A percentile compares a stretch with the other conserved stretches of the same genome.
These are phyloP conservation scores for Clanis bilineata DNA, from an alignment of 2,888 invertebrate genomes.

Conservation along the genomic window DNA sequence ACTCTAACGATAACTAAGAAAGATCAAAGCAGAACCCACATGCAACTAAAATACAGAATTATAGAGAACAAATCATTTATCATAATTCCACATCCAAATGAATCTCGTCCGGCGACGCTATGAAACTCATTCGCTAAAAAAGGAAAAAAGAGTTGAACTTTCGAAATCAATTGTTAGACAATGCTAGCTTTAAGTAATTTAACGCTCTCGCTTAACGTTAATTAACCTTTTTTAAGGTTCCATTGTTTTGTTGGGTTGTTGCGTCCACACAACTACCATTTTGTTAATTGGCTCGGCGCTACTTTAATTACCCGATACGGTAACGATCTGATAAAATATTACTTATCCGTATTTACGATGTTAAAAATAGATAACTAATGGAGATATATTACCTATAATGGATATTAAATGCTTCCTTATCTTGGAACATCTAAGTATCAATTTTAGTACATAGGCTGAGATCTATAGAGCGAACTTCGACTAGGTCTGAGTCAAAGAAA, in stretches of 20 bases:
- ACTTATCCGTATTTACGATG: conserved; percentile 9
- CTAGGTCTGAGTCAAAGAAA: too few species aligned
- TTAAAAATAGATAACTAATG: conserved; percentile 10
- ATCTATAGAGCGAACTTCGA: too few species aligned
- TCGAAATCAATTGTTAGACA: conserved; percentile 1
- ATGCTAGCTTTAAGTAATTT: conserved; percentile 32
- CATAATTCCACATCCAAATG: neutral
- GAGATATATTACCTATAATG: neutral
- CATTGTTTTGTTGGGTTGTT: conserved; percentile 55
- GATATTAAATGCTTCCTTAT: neutral
- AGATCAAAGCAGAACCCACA: neutral
- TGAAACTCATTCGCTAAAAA: neutral
- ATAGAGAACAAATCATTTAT: neutral
- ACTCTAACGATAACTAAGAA: neutral
- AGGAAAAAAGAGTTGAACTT: neutral
- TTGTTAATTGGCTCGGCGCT: conserved; percentile 71
- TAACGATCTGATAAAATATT: conserved; percentile 50
- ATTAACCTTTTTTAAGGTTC: conserved; percentile 62
- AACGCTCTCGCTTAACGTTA: conserved; percentile 62
- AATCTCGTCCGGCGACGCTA: neutral
- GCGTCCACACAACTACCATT: conserved; percentile 59
- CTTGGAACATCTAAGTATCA: neutral
- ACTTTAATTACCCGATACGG: conserved; percentile 68
- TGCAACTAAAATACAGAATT: neutral
- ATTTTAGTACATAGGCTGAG: too few species aligned